Evolutionary conservation across 1,140 invertebrate genomes (phyloP), one percentile per base, ranked within the genome.

Genomic region (Penaeus chinensis): DNA sequence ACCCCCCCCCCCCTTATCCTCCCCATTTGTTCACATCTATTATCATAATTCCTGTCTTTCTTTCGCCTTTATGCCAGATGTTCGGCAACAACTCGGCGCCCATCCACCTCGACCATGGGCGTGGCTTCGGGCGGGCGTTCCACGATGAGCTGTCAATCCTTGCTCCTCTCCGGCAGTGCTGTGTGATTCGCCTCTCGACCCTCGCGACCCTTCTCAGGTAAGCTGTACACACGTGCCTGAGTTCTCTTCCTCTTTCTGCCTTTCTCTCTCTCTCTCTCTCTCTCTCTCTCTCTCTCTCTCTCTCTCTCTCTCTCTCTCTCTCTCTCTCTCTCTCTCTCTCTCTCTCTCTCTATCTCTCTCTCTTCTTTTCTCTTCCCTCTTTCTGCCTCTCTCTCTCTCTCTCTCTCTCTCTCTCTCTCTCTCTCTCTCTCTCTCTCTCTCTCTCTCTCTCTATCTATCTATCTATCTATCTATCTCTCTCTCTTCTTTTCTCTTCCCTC

Each of bases 21-120:
- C 16, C 47, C 16, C 54, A 16, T 54, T 16, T 54, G 10, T 54
- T 16, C 54, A 13, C 2, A 0, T 16, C 54, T 8, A 54, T 54
- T 79, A 79, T 79, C n/a, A 18, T 37, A 19, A 32, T 81, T 37
- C 42, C 18, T n/a, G 47, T 47, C 60, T 19, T 81, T 60, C 61
- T 16, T 20, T 81, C 61, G 19, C 27, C 13, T 63, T 82, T 22
- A 54, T 22, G 13, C 37, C 66, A 88, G 85, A 84, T 96, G 91
- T 99, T 98, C 92, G 97, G 97, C 63, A 99, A 99, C 92, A 95
- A 98, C 88, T 97, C 97, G 3, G 98, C 98, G 91, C 96, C 97
- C 2, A 93, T 99, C 60, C 97, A 99, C 92, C 92, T 99, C 91
- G 98, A 99, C 92, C 97, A 99, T 91, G 98, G 98, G 4, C 94